Evolutionary conservation across 2,888 invertebrate genomes (phyloP).

Genomic region (Reticulitermes lucifugus): DNA sequence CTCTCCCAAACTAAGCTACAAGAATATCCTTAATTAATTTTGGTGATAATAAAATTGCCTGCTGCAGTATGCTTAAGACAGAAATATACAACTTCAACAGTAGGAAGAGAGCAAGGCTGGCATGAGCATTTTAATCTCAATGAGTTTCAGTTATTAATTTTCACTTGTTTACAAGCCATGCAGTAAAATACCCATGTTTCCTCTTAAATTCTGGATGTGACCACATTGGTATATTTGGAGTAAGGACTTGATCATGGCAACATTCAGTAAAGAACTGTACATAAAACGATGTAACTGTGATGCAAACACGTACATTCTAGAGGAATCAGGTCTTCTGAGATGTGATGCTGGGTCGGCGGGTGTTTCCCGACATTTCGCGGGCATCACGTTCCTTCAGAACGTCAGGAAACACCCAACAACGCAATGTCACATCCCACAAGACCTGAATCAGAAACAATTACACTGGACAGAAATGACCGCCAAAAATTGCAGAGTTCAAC

Average conservation of each 20-base stretch:
- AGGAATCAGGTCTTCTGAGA: too few species aligned
- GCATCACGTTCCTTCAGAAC: too few species aligned
- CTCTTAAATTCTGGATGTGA: neutral
- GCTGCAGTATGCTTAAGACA: neutral
- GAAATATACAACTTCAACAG: neutral
- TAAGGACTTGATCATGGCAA: constrained; percentile 25
- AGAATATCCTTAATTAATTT: constrained; percentile 25
- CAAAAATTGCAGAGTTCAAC: neutral
- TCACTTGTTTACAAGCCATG: neutral
- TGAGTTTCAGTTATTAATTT: neutral
- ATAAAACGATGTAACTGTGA: neutral
- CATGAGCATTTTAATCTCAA: constrained; percentile 3
- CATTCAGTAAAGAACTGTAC: neutral
- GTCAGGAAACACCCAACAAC: too few species aligned
- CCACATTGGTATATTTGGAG: neutral
- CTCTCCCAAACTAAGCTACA: constrained; percentile 22
- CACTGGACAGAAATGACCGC: neutral
- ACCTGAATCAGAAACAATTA: neutral
- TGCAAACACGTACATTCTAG: neutral
- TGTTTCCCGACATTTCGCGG: too few species aligned
- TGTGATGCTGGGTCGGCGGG: too few species aligned
- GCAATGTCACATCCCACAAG: neutral
- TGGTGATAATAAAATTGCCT: constrained; percentile 4
- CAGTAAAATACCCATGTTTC: constrained; percentile 11
- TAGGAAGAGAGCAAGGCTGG: constrained; percentile 13